These are phyloP conservation scores for Pedionomus torquatus DNA, from an alignment of 2,113 vertebrate species.

Conservation along the genomic window DNA sequence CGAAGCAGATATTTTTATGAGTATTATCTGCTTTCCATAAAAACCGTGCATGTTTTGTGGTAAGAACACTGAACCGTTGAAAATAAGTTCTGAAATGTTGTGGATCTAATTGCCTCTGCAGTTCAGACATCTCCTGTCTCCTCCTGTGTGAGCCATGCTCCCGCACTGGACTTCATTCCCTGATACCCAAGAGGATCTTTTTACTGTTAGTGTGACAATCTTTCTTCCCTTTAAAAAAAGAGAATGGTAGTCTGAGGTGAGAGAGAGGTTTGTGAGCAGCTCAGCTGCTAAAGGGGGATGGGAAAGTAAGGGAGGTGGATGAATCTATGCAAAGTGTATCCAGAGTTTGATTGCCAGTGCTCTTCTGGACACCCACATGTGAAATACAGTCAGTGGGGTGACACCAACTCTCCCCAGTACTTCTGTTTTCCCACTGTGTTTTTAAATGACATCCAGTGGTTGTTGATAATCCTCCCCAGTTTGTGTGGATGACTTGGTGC, in stretches of 20 bases:
- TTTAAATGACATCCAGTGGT: rapidly evolving
- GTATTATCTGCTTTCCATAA: conserved; percentile 41
- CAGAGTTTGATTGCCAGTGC: background rate
- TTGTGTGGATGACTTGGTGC: background rate
- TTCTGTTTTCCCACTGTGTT: background rate
- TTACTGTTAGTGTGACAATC: background rate
- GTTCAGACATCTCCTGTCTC: background rate
- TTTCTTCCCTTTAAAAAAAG: background rate
- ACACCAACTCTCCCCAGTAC: background rate
- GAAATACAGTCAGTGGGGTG: background rate
- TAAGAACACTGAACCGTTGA: background rate
- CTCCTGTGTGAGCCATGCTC: background rate
- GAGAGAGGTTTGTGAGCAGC: background rate
- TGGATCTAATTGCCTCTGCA: background rate
- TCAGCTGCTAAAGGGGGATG: background rate
- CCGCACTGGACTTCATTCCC: background rate
- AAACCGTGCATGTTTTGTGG: background rate
- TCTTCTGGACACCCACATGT: rapidly evolving
- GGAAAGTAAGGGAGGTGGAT: background rate
- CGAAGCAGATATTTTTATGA: conserved; percentile 21
- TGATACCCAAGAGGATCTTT: background rate
- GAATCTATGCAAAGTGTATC: background rate
- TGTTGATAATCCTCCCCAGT: background rate
- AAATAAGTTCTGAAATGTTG: background rate
- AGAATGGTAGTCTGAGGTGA: background rate